Evolutionary conservation across 1,140 invertebrate genomes (phyloP), one percentile per base, ranked within the genome.

Genomic region (Drosophila nigromelanica): DNA sequence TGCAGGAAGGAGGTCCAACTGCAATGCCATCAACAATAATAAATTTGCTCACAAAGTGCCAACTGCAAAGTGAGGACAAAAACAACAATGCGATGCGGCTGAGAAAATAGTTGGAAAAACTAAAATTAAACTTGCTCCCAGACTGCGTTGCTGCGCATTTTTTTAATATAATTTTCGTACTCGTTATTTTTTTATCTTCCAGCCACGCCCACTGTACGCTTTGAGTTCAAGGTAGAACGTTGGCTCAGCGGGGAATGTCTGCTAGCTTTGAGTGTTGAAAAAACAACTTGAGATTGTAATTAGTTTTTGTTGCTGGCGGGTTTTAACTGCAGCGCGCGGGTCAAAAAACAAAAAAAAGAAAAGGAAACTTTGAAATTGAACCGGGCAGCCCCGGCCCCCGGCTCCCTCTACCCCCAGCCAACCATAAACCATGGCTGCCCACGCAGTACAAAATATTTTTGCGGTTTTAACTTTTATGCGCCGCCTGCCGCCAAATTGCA

Each of bases 261-360:
- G 63, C 47, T 42, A 33, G 48, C 56, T 64, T 79, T 79, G 82
- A 87, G 82, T 87, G 82, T 83, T 87, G 76, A 80, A 87, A 87
- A 87, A 87, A 87, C 82, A 89, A 87, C 82, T 87, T 87, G 82
- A 87, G 79, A 87, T 87, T 87, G 83, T 87, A 87, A 87, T 87
- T 87, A 87, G 82, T 87, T 87, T 87, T 87, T 87, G 83, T 87
- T 87, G 83, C 83, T 89, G 39, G 51, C 78, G 82, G 83, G 76
- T 68, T 79, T 56, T 79, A 82, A 77, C 64, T 69, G 60, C 59
- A 54, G 60, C 47, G 11, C 47, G 43, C 39, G 37, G 48, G 18
- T 24, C 39, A 40, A 68, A 66, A 74, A 10, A 35, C 0, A 35
- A 33, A 33, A 33, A 33, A 7, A 33, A 33, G 7, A 33, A 33